phyloP scores from a whole-genome alignment of 2,797 vertebrate genomes.

The Peromyscus nudipes region DNA sequence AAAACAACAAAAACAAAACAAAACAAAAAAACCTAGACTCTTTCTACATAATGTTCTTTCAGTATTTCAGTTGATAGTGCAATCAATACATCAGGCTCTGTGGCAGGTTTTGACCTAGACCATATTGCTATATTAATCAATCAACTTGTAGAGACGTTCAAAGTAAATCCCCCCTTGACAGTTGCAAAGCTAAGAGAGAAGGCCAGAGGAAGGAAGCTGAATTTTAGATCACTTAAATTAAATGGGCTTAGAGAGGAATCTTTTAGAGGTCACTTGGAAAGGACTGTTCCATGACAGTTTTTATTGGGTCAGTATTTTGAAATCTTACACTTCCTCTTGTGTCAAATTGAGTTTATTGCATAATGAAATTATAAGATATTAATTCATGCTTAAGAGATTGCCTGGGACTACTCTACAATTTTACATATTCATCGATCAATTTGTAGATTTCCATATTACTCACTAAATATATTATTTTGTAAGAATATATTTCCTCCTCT shows the following conservation, averaged over 20 bases:
- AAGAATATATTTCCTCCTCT: not conserved
- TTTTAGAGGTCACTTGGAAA: conserved; percentile 42
- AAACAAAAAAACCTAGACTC: not conserved
- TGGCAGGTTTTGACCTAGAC: conserved; percentile 55
- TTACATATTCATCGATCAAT: not conserved
- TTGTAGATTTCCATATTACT: not conserved
- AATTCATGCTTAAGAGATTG: not conserved
- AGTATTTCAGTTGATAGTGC: conserved; percentile 55
- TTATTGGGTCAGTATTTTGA: conserved; percentile 12
- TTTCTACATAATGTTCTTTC: conserved; percentile 60
- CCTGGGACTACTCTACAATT: not conserved
- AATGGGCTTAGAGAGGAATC: not conserved
- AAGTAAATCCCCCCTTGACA: not conserved
- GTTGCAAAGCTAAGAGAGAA: not conserved
- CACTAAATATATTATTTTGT: not conserved
- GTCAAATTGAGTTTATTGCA: not conserved
- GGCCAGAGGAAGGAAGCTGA: accelerated
- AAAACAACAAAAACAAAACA: too few relatives aligned
- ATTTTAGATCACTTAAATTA: not conserved
- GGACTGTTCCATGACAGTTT: not conserved
- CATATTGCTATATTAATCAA: not conserved
- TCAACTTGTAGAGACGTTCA: not conserved
- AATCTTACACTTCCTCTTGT: not conserved
- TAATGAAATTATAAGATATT: not conserved
- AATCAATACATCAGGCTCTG: conserved; percentile 42